Evolutionary conservation across 2,888 invertebrate species (phyloP).

Genomic region (Eupithecia abbreviata): DNA sequence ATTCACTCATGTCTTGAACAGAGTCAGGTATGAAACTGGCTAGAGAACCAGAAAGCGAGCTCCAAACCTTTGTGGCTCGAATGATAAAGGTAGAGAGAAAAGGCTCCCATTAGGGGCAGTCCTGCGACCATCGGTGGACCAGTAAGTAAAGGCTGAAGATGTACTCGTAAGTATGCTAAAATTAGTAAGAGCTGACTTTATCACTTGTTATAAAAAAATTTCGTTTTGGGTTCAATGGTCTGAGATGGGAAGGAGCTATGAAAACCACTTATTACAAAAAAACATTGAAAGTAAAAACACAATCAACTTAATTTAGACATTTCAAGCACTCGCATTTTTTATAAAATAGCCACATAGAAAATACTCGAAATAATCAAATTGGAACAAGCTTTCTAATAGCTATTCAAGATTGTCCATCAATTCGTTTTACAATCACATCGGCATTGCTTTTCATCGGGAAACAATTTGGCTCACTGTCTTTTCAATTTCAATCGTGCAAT

Average conservation of each 20-base stretch:
- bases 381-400: constrained; percentile 43
- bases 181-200: no score
- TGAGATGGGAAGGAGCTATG: no score
- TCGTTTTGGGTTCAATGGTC: no score
- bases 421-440: constrained; percentile 54
- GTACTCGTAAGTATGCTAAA: no score
- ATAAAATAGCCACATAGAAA: constrained; percentile 17
- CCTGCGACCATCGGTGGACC: no score
- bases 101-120: no score
- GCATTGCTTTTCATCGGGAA: constrained; percentile 62
- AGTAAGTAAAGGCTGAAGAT: no score
- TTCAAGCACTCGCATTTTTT: neutral
- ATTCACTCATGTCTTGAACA: neutral
- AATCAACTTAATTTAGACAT: neutral
- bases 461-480: constrained; percentile 54
- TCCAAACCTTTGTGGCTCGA: neutral
- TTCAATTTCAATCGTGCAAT: constrained; percentile 46
- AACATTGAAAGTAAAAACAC: neutral
- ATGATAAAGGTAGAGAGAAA: neutral
- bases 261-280: neutral
- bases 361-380: constrained; percentile 18
- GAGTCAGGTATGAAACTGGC: neutral
- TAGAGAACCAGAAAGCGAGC: neutral
- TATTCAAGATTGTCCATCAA: constrained; percentile 46
- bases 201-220: no score